Percentiles rank a stretch among this genome's conserved stretches.
phyloP scores from a whole-genome alignment of 2,888 invertebrate genomes.

The Drosophila buzzatii region DNA sequence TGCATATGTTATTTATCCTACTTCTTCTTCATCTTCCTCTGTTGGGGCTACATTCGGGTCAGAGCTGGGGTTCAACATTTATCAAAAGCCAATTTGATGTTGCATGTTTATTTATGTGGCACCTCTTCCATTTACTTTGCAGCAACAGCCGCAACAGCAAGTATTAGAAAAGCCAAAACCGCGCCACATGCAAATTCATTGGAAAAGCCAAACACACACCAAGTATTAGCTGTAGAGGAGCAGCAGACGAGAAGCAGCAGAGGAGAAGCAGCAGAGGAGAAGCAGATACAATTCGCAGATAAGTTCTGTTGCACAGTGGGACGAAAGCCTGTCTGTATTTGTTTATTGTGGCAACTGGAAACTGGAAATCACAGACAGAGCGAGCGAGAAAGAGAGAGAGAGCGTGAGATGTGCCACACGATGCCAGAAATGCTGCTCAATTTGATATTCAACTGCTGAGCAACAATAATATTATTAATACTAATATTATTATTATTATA shows the following conservation, averaged over 20 bases:
- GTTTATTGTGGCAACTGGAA: constrained; percentile 42
- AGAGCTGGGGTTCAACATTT: constrained; percentile 49
- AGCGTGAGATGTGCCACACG: constrained; percentile 40
- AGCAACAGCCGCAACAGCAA: constrained; percentile 54
- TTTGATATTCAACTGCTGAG: constrained; percentile 37
- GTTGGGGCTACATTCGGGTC: constrained; percentile 28
- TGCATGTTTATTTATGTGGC: constrained; percentile 52
- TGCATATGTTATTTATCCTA: constrained; percentile 19
- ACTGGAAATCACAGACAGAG: constrained; percentile 26
- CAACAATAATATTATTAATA: constrained; percentile 44
- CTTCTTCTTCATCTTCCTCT: constrained; percentile 3
- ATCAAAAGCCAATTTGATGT: constrained; percentile 55
- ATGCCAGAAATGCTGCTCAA: constrained; percentile 52
- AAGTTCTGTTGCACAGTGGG: constrained; percentile 70
- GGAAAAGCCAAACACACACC: constrained; percentile 46
- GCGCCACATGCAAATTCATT: constrained; percentile 66
- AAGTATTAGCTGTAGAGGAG: constrained; percentile 29
- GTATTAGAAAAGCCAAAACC: constrained; percentile 63
- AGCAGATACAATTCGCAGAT: constrained; percentile 65
- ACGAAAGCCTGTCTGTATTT: constrained; percentile 52
- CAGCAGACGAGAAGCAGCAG: constrained; percentile 32
- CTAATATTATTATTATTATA: constrained; percentile 8
- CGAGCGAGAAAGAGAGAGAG: not conserved
- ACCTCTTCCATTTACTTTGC: constrained; percentile 51
- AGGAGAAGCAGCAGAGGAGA: constrained; percentile 30